phyloP scores from a whole-genome alignment of 2,797 vertebrate genomes.

The Knipowitschia caucasica region DNA sequence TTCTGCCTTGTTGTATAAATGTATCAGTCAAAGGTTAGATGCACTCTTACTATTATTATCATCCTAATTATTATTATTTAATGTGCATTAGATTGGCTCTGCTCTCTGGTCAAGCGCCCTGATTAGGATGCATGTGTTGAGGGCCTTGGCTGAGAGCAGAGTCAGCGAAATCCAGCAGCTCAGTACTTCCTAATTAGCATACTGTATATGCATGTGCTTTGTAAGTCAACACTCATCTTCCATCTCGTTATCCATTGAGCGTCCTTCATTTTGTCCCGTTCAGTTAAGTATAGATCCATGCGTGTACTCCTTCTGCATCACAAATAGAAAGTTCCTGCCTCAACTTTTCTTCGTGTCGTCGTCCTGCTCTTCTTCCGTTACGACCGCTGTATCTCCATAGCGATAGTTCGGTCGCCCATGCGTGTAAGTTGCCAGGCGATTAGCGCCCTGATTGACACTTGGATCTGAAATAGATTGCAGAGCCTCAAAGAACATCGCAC shows the following conservation, averaged over 20 bases:
- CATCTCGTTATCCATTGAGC: conserved; percentile 2
- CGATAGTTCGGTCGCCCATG: conserved; percentile 35
- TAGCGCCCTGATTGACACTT: conserved; percentile 62
- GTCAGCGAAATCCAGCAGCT: neutral
- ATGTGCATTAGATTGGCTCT: neutral
- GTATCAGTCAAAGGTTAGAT: neutral
- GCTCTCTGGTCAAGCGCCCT: neutral
- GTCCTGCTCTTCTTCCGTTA: conserved; percentile 18
- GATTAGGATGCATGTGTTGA: conserved; percentile 2
- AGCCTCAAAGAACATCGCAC: conserved; percentile 67
- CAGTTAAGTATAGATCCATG: neutral
- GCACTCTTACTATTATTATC: neutral
- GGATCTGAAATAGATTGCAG: conserved; percentile 65
- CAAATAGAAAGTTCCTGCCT: conserved; percentile 13
- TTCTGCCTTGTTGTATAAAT: neutral
- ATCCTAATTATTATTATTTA: too few relatives aligned
- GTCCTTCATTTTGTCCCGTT: neutral
- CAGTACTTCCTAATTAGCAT: neutral
- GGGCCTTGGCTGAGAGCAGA: neutral
- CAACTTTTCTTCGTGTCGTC: conserved; percentile 5
- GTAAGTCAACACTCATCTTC: conserved; percentile 2
- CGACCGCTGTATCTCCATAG: conserved; percentile 14
- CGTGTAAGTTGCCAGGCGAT: conserved; percentile 44
- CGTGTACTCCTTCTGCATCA: neutral
- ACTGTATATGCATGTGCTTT: neutral